These are phyloP conservation scores for Metaphire vulgaris DNA, from an alignment of 1,140 invertebrate genomes.

Conservation along the genomic window DNA sequence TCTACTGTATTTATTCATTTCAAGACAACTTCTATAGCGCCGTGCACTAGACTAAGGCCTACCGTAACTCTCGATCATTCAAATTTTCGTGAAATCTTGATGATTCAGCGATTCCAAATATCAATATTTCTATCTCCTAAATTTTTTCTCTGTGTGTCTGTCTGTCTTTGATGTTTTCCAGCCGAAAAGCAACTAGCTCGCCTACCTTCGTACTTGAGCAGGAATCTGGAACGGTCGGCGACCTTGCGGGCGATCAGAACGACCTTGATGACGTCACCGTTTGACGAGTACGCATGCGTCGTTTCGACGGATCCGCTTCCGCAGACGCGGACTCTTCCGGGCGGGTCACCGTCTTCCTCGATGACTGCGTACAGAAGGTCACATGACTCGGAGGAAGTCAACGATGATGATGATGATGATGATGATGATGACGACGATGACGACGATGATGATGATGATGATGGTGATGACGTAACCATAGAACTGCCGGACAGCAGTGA, in stretches of 20 bases:
- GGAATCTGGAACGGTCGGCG: background rate
- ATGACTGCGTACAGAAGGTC: background rate
- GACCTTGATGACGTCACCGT: background rate
- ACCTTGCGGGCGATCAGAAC: background rate
- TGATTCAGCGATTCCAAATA: too few relatives aligned
- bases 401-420: slow-evolving; percentile 1
- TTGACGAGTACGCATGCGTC: background rate
- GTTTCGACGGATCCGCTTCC: background rate
- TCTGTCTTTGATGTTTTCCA: too few relatives aligned
- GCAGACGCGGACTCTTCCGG: background rate
- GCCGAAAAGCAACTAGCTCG: too few relatives aligned
- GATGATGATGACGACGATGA: background rate
- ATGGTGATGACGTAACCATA: background rate
- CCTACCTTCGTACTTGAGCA: background rate
- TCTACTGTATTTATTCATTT: too few relatives aligned
- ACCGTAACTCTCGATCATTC: too few relatives aligned
- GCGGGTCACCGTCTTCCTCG: background rate
- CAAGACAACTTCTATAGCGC: too few relatives aligned
- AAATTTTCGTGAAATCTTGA: too few relatives aligned
- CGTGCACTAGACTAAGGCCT: too few relatives aligned
- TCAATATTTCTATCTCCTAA: too few relatives aligned
- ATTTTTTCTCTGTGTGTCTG: too few relatives aligned
- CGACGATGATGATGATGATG: background rate
- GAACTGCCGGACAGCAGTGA: too few relatives aligned
- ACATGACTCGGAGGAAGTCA: background rate